Evolutionary conservation across 2,888 invertebrate species (phyloP).

Genomic region (Lasioglossum malachurum): DNA sequence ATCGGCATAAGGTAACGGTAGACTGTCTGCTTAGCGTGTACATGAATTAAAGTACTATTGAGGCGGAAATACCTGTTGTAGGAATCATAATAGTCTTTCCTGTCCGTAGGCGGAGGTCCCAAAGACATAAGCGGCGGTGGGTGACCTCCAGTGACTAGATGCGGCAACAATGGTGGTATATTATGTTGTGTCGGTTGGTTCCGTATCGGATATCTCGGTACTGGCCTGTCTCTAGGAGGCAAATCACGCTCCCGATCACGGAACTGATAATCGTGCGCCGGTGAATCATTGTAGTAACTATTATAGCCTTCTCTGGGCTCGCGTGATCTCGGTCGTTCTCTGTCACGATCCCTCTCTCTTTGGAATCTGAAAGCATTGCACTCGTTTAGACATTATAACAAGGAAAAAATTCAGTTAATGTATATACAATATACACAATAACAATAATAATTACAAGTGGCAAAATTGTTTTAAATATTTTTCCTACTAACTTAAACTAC

Average conservation of each 20-base stretch:
- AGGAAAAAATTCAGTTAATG: neutral
- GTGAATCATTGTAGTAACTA: constrained; percentile 81
- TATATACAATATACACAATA: no score
- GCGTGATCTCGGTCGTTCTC: constrained; percentile 81
- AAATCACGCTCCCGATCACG: constrained; percentile 81
- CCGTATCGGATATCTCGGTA: constrained; percentile 79
- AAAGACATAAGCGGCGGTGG: constrained; percentile 81
- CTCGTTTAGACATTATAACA: neutral
- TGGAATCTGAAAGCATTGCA: constrained; percentile 78
- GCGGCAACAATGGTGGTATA: constrained; percentile 78
- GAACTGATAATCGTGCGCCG: constrained; percentile 81
- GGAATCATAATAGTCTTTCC: constrained; percentile 85
- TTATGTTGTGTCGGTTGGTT: constrained; percentile 80
- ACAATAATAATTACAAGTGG: no score
- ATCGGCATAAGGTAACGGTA: constrained; percentile 68
- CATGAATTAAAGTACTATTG: constrained; percentile 84
- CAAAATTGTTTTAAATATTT: no score
- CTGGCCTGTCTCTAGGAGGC: constrained; percentile 74
- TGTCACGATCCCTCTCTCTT: constrained; percentile 82
- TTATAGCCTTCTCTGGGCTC: constrained; percentile 80
- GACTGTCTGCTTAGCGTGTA: constrained; percentile 77
- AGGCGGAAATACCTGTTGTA: constrained; percentile 85
- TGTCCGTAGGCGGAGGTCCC: constrained; percentile 82
- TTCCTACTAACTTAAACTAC: no score
- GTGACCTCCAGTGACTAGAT: constrained; percentile 77